Percentiles rank a stretch among this genome's conserved stretches.
These are phyloP conservation scores for Nymphalis urticae DNA, from an alignment of 2,888 invertebrate genomes.

Conservation along the genomic window DNA sequence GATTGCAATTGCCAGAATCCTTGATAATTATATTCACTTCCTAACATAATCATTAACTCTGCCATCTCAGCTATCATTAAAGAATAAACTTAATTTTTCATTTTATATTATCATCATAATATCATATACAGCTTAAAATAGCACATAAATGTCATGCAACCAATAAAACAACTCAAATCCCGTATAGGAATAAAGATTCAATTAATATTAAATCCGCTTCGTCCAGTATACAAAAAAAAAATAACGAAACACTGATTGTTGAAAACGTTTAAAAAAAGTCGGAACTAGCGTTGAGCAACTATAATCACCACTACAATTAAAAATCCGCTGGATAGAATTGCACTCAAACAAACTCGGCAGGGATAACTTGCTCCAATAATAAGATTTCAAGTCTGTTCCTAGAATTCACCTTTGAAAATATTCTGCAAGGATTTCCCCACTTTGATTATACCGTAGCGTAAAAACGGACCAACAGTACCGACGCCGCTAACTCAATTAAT, in stretches of 20 bases:
- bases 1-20: too few relatives aligned
- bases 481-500: slow-evolving; percentile 66
- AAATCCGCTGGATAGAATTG: slow-evolving; percentile 38
- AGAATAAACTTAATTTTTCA: too few relatives aligned
- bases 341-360: slow-evolving; percentile 41
- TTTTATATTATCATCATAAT: not conserved
- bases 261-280: slow-evolving; percentile 33
- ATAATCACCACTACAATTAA: slow-evolving; percentile 46
- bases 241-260: slow-evolving; percentile 19
- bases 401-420: slow-evolving; percentile 53
- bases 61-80: too few relatives aligned
- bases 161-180: not conserved
- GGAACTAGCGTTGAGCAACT: slow-evolving; percentile 34
- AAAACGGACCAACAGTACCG: slow-evolving; percentile 63
- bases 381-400: slow-evolving; percentile 38
- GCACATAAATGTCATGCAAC: too few relatives aligned
- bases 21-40: too few relatives aligned
- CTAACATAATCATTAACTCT: too few relatives aligned
- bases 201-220: slow-evolving; percentile 13
- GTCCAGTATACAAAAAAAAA: slow-evolving; percentile 20
- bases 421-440: slow-evolving; percentile 52
- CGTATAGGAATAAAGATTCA: slow-evolving; percentile 10
- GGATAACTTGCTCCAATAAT: slow-evolving; percentile 41
- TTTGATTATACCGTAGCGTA: slow-evolving; percentile 63
- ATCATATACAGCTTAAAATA: not conserved